phyloP scores from a whole-genome alignment of 1,140 invertebrate species.

The Limonius californicus region DNA sequence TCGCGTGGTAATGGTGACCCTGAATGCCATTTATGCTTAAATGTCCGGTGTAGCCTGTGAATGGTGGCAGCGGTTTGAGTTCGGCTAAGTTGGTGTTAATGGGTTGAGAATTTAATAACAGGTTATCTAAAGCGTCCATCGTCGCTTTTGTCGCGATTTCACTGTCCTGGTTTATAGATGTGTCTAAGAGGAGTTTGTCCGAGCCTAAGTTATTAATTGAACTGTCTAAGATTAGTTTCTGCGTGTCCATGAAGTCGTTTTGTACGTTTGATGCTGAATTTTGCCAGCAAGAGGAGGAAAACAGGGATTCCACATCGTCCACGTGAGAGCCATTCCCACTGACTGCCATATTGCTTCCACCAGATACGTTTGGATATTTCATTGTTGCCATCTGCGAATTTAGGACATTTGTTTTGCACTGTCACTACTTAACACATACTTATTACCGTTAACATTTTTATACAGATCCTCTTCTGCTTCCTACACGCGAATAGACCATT shows the following conservation, averaged over 20 bases:
- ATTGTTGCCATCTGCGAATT: constrained; percentile 42
- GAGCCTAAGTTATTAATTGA: constrained; percentile 37
- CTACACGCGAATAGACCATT: constrained; percentile 8
- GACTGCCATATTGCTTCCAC: constrained; percentile 44
- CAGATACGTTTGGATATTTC: constrained; percentile 48
- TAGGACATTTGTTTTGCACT: not conserved
- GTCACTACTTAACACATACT: not conserved
- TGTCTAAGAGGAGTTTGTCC: constrained; percentile 50
- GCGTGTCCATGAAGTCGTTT: constrained; percentile 42
- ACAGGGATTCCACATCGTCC: constrained; percentile 46
- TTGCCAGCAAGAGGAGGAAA: constrained; percentile 44
- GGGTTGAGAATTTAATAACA: constrained; percentile 57
- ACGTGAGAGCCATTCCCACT: constrained; percentile 45
- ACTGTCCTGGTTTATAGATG: constrained; percentile 47
- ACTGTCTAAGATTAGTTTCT: constrained; percentile 41
- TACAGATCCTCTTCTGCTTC: not conserved
- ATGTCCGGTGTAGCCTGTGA: constrained; percentile 79
- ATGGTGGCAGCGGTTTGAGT: constrained; percentile 80
- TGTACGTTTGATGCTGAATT: constrained; percentile 35
- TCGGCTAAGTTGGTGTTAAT: constrained; percentile 66
- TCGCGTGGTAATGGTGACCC: constrained; percentile 81
- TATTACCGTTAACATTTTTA: constrained; percentile 15
- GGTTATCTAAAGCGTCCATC: constrained; percentile 61
- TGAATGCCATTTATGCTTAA: constrained; percentile 79
- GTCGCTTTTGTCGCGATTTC: constrained; percentile 52